A percentile compares a stretch with the other conserved stretches of the same genome.
Conservation (phyloP, 2,797 vertebrate species). For the Lemur catta region DNA sequence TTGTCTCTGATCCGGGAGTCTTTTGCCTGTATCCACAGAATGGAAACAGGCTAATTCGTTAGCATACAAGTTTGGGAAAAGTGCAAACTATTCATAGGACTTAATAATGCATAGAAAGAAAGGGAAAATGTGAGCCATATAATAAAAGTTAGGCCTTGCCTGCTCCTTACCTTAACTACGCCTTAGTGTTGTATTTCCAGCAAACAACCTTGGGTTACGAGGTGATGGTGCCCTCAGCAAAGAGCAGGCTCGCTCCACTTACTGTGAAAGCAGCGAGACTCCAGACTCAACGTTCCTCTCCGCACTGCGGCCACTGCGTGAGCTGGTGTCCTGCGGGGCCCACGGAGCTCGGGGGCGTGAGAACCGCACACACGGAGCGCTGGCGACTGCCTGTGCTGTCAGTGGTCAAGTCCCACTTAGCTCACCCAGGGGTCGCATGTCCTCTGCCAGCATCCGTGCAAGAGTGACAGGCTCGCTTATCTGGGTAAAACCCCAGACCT, state of each 20-base stretch:
- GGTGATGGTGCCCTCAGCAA: background rate
- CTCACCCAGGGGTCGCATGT: background rate
- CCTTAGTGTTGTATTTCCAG: background rate
- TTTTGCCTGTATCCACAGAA: background rate
- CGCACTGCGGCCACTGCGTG: accelerated
- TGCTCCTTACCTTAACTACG: background rate
- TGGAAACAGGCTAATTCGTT: background rate
- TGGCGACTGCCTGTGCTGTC: background rate
- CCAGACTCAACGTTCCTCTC: background rate
- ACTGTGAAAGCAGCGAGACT: background rate
- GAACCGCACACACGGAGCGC: background rate
- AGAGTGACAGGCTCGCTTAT: background rate
- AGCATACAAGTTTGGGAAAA: background rate
- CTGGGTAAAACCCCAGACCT: background rate
- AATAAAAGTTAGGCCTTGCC: background rate
- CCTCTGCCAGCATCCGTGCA: background rate
- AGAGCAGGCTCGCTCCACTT: background rate
- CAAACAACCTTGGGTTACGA: background rate
- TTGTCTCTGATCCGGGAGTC: background rate
- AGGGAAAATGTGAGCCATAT: background rate
- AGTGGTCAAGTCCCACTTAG: background rate
- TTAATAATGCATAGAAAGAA: background rate
- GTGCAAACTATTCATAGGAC: background rate
- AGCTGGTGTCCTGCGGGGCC: too few species aligned
- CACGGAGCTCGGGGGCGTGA: background rate